Evolutionary conservation across 1,140 invertebrate genomes (phyloP), one percentile per base, ranked within the genome.

Genomic region (Procambarus virginalis): DNA sequence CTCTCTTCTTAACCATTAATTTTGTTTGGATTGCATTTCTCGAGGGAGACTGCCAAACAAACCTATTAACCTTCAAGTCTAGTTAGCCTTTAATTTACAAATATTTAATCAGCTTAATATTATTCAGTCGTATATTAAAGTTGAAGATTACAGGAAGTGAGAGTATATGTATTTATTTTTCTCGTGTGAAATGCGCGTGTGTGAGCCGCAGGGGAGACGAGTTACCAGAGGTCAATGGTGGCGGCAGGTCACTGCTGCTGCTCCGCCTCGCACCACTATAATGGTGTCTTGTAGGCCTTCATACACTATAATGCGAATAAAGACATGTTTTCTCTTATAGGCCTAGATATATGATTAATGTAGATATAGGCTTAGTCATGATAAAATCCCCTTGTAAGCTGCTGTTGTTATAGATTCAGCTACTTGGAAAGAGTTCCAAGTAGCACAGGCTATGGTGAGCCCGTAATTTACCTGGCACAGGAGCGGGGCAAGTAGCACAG

Each of bases 11-110:
- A 51, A 78, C 79, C 87, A 89, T 89, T 76, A 89, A 82, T 89
- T 77, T 82, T 89, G 87, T 89, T 89, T 89, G 80, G 87, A 84
- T 68, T 84, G 88, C 60, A 89, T 89, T 89, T 89, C 88, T 82
- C 17, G 17, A 34, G 17, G 45, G 58, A 88, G 2, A 55, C 68
- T 84, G 17, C 3, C 34, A 49, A 10, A 55, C 2, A 46, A 64
- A 78, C 10, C 55, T 70, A 58, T 55, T 51, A 1, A 51, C 45
- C 22, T 68, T 73, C 17, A 0, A n/a, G 9, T 17, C 45, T 51
- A 3, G 0, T 22, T n/a, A 45, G 22, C 4, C 2, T 34, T n/a
- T 12, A 51, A 73, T 70, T 34, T 88, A 55, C 49, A 9, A 46
- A 58, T 88, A 49, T 58, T 45, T 2, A 80, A 17, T 55, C 14